A percentile compares a stretch with the other conserved stretches of the same genome.
Conservation (phyloP, 2,113 vertebrate genomes). For the Mastomys natalensis region DNA sequence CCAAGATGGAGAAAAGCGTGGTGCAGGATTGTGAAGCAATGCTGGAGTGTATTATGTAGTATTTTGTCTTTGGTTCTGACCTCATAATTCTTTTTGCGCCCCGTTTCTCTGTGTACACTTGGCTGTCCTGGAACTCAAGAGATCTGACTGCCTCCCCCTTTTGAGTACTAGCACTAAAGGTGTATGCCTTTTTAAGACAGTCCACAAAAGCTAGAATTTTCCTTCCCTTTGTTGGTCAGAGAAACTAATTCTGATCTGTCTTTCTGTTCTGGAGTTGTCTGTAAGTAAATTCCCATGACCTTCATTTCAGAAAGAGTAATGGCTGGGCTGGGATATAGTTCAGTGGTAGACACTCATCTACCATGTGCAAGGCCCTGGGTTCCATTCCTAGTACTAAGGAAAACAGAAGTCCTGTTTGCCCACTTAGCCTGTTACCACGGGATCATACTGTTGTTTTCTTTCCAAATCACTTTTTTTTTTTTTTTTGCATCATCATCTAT, state of each 20-base stretch:
- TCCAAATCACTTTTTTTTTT: neutral
- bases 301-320: neutral
- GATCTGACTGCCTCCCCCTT: too few species aligned
- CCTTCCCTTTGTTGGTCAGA: neutral
- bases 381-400: neutral
- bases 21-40: neutral
- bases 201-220: neutral
- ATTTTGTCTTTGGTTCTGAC: neutral
- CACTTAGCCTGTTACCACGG: neutral
- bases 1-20: neutral
- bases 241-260: neutral
- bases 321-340: neutral
- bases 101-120: too few species aligned
- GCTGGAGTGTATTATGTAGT: neutral
- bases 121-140: too few species aligned
- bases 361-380: neutral
- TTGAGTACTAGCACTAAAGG: too few species aligned
- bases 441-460: neutral
- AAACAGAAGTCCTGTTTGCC: neutral
- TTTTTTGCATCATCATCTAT: neutral
- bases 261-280: neutral
- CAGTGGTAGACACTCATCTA: neutral
- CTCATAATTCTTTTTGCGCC: neutral
- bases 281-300: neutral
- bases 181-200: neutral